These are phyloP conservation scores for Andrena bicolor DNA, from an alignment of 2,888 invertebrate species.

Conservation along the genomic window DNA sequence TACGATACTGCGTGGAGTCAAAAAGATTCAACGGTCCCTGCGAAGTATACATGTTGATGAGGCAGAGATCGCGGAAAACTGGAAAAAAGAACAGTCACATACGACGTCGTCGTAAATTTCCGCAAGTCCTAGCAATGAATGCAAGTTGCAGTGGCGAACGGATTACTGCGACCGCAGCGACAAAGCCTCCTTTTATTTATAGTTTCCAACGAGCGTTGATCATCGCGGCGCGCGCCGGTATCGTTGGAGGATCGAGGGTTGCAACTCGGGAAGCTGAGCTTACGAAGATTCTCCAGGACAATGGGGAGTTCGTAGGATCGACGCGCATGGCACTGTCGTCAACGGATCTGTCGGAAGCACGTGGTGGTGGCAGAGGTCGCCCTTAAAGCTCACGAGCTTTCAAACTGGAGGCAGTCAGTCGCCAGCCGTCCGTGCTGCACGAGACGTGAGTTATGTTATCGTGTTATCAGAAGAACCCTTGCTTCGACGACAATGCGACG, in stretches of 20 bases:
- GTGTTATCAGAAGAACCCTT: slow-evolving; percentile 2
- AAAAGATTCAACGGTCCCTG: not conserved
- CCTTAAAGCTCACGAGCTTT: slow-evolving; percentile 72
- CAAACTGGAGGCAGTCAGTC: slow-evolving; percentile 78
- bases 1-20: not conserved
- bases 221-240: slow-evolving; percentile 14
- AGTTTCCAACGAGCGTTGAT: slow-evolving; percentile 19
- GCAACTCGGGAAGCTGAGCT: slow-evolving; percentile 22
- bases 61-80: not conserved
- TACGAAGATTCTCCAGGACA: slow-evolving; percentile 29
- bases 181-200: slow-evolving; percentile 34
- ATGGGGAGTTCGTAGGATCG: slow-evolving; percentile 38
- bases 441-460: slow-evolving; percentile 69
- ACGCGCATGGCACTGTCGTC: slow-evolving; percentile 48
- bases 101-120: slow-evolving; percentile 4
- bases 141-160: slow-evolving; percentile 17
- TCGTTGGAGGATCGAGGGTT: slow-evolving; percentile 15
- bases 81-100: not conserved
- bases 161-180: slow-evolving; percentile 13
- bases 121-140: slow-evolving; percentile 14
- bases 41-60: not conserved
- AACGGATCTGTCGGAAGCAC: slow-evolving; percentile 71
- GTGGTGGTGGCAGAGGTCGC: slow-evolving; percentile 74
- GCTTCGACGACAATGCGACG: not conserved
- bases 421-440: slow-evolving; percentile 77